These are phyloP conservation scores for Hoplostethus mediterraneus DNA, from an alignment of 2,797 vertebrate genomes.

Conservation along the genomic window DNA sequence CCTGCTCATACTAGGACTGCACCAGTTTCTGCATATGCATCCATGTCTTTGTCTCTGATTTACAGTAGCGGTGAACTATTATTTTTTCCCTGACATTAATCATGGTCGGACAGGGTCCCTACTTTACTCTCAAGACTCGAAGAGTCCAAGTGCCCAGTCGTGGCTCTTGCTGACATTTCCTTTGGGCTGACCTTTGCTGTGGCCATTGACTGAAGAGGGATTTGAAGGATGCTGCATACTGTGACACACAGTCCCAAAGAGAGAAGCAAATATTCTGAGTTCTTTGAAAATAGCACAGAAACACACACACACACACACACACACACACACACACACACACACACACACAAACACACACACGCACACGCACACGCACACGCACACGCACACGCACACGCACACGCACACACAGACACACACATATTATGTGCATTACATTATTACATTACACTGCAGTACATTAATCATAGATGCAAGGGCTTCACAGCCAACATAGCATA, in stretches of 20 bases:
- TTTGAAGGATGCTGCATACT: conserved; percentile 45
- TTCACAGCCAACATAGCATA: conserved; percentile 70
- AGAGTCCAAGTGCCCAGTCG: conserved; percentile 30
- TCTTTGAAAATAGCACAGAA: neutral
- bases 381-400: conserved; percentile 7
- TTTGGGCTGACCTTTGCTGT: conserved; percentile 47
- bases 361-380: neutral
- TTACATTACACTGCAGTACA: conserved; percentile 67
- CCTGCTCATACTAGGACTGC: conserved; percentile 9
- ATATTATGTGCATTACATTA: conserved; percentile 13
- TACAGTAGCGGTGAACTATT: conserved; percentile 13
- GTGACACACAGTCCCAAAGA: conserved; percentile 12
- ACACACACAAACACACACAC: neutral
- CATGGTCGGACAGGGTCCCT: neutral
- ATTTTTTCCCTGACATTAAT: conserved; percentile 11
- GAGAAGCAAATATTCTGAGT: neutral
- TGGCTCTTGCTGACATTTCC: conserved; percentile 34
- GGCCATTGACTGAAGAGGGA: conserved; percentile 44
- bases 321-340: conserved; percentile 16
- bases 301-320: conserved; percentile 4
- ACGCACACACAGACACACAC: neutral
- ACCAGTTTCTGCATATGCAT: conserved; percentile 32
- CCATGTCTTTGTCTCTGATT: conserved; percentile 49
- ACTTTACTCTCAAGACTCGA: conserved; percentile 4
- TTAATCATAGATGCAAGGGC: conserved; percentile 73